Percentiles rank a stretch among this genome's conserved stretches.
Evolutionary conservation across 2,888 invertebrate species (phyloP).

Genomic region (Dryococelus australis): DNA sequence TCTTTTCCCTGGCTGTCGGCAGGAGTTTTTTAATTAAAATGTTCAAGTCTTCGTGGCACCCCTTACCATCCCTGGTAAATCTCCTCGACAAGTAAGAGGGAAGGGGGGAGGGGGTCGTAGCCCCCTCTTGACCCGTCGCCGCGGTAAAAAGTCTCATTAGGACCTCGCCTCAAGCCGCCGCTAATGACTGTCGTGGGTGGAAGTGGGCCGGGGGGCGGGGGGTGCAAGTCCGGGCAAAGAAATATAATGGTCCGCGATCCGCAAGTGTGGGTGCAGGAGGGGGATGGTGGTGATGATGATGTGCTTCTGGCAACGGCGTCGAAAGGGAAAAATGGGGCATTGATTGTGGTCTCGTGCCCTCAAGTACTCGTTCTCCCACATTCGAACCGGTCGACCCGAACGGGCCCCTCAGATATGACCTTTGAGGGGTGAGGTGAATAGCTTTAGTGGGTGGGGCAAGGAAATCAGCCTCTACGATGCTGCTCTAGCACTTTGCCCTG

Average conservation of each 20-base stretch:
- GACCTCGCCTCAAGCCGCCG: background rate
- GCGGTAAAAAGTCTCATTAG: slow-evolving; percentile 19
- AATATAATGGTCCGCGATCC: background rate
- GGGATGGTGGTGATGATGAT: background rate
- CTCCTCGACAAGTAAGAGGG: background rate
- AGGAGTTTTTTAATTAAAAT: slow-evolving; percentile 35
- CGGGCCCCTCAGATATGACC: background rate
- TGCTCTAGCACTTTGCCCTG: no score
- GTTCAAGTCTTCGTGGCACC: slow-evolving; percentile 27
- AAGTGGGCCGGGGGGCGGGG: no score
- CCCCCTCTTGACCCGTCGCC: slow-evolving; percentile 18
- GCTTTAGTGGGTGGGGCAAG: no score
- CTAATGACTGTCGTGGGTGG: background rate
- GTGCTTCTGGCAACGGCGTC: background rate
- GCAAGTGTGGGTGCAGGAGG: no score
- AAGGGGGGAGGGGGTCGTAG: background rate
- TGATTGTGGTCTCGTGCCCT: background rate
- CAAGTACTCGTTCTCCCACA: background rate
- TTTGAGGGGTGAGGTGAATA: no score
- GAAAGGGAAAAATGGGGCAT: background rate
- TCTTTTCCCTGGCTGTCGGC: background rate
- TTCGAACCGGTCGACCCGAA: background rate
- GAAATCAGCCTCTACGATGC: no score
- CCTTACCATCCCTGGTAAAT: background rate
- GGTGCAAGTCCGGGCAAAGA: background rate